Conservation (phyloP, 2,113 vertebrate species). For the Meriones unguiculatus region DNA sequence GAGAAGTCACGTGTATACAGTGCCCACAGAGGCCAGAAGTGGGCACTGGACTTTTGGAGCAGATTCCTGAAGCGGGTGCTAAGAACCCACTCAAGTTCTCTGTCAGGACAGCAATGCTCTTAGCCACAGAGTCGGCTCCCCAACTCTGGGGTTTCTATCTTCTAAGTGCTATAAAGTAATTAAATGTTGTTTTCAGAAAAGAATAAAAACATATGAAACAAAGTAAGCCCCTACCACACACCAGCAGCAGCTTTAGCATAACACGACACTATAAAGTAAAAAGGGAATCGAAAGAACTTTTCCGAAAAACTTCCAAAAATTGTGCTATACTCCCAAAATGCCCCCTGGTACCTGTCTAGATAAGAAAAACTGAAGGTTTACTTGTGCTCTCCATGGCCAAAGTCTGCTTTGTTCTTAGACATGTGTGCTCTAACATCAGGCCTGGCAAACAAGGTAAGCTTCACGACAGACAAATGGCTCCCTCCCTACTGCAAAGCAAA, state of each 20-base stretch:
- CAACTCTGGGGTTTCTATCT: background rate
- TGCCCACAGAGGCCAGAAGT: background rate
- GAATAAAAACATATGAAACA: background rate
- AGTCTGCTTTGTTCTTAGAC: slow-evolving; percentile 25
- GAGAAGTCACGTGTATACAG: background rate
- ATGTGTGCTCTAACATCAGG: background rate
- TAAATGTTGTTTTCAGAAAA: slow-evolving; percentile 38
- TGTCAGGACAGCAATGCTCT: background rate
- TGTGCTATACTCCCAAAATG: background rate
- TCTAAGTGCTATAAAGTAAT: slow-evolving; percentile 32
- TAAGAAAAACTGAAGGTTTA: background rate
- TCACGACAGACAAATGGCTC: background rate
- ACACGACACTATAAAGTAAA: background rate
- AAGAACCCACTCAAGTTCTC: background rate
- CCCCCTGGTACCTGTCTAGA: background rate
- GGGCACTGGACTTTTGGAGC: background rate
- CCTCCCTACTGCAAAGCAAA: background rate
- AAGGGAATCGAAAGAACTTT: background rate
- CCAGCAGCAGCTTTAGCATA: background rate
- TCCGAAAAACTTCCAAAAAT: background rate
- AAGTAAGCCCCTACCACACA: background rate
- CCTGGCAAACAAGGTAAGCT: background rate
- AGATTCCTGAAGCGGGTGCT: background rate
- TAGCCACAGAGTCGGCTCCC: background rate
- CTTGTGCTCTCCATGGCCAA: background rate